Percentiles rank a stretch among this genome's conserved stretches.
phyloP scores from a whole-genome alignment of 2,888 invertebrate species.

The Lithosia quadra region DNA sequence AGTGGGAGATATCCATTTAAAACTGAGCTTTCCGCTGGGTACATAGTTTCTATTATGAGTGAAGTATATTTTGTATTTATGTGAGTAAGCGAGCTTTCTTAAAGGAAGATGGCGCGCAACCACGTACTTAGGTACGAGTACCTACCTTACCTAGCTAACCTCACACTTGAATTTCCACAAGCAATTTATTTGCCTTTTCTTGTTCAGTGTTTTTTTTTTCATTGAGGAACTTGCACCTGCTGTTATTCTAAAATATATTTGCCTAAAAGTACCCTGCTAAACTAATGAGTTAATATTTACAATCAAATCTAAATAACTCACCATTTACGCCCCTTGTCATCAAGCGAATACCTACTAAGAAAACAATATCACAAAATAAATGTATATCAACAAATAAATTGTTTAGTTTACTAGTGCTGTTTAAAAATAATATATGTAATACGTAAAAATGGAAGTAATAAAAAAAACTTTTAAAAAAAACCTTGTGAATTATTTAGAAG shows the following conservation, averaged over 20 bases:
- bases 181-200: no score
- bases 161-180: neutral
- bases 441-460: neutral
- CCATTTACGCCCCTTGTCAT: neutral
- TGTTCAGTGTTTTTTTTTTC: neutral
- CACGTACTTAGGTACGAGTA: neutral
- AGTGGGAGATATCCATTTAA: neutral
- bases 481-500: neutral
- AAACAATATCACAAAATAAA: neutral
- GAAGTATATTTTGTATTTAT: conserved; percentile 4
- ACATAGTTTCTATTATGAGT: neutral
- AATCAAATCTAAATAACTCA: neutral
- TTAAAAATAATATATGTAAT: neutral
- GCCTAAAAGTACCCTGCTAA: no score
- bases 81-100: conserved; percentile 1
- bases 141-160: conserved; percentile 1
- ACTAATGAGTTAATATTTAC: no score
- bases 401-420: no score
- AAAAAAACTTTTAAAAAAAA: neutral
- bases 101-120: neutral
- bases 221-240: neutral
- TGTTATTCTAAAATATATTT: neutral
- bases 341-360: neutral
- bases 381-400: neutral
- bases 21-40: neutral